Evolutionary conservation across 1,140 invertebrate species (phyloP), one percentile per base, ranked within the genome.

Genomic region (Diorhabda carinulata): DNA sequence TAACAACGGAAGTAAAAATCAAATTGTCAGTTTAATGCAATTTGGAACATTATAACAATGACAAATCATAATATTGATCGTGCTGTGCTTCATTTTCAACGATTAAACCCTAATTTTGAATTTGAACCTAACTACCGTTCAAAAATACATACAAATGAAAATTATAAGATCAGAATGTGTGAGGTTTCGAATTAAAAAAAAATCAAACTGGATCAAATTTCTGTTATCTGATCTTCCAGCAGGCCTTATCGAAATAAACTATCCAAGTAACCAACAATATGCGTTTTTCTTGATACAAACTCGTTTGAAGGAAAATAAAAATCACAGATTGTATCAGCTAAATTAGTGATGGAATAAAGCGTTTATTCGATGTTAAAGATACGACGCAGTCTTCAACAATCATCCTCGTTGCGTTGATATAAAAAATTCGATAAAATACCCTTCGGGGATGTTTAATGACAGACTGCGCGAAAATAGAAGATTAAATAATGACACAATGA

Each of bases 301-400:
- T 67, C 67, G 69, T 25, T 25, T 62, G 43, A 67, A 57, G 67
- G 66, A 61, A 62, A 43, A 59, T 9, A 52, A 8, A 5, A 43
- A 67, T 67, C 65, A 67, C 65, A 67, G 57, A 67, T 59, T 71
- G 70, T 64, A 71, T 68, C 70, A 64, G 52, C 44, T 67, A 61
- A 67, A 67, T 71, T 71, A 71, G 66, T 71, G 61, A 71, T 71
- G 70, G 68, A 65, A 71, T 45, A 58, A 68, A 64, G 67, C 66
- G 66, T 61, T 64, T 68, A 25, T 25, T 58, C 60, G 45, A 56
- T 52, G 64, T 40, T 60, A 60, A 25, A 71, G 62, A 45, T 41
- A 63, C 43, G 61, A 57, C 56, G 47, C 47, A 25, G 25, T 25
- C 25, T 25, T 25, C 25, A 25, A 25, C 25, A 25, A 25, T 25